phyloP scores from a whole-genome alignment of 1,140 invertebrate species.

The Nylanderia fulva region DNA sequence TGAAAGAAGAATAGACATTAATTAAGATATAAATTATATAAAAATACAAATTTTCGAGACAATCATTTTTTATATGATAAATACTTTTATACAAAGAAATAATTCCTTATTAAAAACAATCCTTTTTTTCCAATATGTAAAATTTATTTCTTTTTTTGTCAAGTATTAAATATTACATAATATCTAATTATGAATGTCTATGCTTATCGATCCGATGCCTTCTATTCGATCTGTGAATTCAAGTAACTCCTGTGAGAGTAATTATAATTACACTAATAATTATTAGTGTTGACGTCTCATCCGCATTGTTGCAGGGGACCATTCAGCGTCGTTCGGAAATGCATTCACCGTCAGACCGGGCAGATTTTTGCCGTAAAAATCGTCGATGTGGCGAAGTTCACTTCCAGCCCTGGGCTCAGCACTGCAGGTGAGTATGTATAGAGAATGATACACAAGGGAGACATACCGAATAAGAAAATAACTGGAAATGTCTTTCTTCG shows the following conservation, averaged over 20 bases:
- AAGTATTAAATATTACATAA: background rate
- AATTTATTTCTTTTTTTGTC: background rate
- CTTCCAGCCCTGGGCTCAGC: conserved; percentile 97
- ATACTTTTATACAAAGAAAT: no score
- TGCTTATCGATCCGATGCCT: background rate
- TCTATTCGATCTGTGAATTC: conserved; percentile 1
- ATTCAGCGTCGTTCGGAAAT: conserved; percentile 98
- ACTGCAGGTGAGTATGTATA: conserved; percentile 93
- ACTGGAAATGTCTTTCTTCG: background rate
- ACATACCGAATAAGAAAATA: background rate
- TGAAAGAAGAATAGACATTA: background rate
- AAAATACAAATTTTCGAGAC: background rate
- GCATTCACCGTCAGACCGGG: conserved; percentile 97
- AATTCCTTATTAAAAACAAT: background rate
- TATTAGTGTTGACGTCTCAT: conserved; percentile 41
- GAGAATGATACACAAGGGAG: background rate
- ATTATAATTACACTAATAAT: no score
- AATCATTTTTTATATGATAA: no score
- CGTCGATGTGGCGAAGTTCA: conserved; percentile 98
- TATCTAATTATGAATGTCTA: background rate
- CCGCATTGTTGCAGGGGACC: conserved; percentile 93
- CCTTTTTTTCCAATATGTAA: background rate
- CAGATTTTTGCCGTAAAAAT: conserved; percentile 99
- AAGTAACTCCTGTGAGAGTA: background rate
- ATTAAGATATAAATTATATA: background rate